These are phyloP conservation scores for Drosophila colorata DNA, from an alignment of 2,888 invertebrate genomes.

Conservation along the genomic window DNA sequence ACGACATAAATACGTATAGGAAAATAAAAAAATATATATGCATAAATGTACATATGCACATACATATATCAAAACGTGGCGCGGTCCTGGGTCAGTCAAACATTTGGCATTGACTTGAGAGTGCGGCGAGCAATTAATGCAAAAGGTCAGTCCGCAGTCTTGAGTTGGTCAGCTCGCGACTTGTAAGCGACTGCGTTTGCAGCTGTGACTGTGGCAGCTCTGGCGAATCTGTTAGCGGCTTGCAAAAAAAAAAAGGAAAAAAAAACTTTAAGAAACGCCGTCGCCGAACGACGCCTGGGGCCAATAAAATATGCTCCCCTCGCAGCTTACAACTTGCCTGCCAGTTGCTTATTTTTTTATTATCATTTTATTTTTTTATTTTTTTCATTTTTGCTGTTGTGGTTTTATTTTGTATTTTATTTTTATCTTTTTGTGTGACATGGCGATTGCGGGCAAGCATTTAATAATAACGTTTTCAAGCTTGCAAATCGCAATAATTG, in stretches of 20 bases:
- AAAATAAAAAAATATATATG: conserved; percentile 1
- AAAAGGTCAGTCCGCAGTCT: conserved; percentile 62
- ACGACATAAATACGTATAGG: conserved; percentile 3
- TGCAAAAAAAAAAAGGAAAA: neutral
- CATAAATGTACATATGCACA: conserved; percentile 3
- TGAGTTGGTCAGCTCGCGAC: conserved; percentile 24
- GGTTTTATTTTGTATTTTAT: neutral
- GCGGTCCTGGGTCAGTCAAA: conserved; percentile 32
- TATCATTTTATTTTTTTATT: conserved; percentile 11
- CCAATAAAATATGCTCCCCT: conserved; percentile 33
- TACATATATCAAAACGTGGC: neutral
- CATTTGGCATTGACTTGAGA: conserved; percentile 52
- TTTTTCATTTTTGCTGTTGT: neutral
- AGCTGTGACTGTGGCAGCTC: conserved; percentile 32
- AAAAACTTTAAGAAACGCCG: conserved; percentile 50
- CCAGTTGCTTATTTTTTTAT: conserved; percentile 23
- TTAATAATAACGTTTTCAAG: conserved; percentile 63
- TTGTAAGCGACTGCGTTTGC: conserved; percentile 18
- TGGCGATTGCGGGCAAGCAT: conserved; percentile 47
- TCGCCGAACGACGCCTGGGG: conserved; percentile 38
- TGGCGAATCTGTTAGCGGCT: conserved; percentile 8
- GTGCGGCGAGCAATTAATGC: conserved; percentile 66
- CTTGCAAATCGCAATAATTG: conserved; percentile 68
- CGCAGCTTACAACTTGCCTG: conserved; percentile 19
- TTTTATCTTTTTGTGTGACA: conserved; percentile 45